Base-by-base conservation (phyloP, 2,797 vertebrate genomes). In the Myripristis murdjan region DNA sequence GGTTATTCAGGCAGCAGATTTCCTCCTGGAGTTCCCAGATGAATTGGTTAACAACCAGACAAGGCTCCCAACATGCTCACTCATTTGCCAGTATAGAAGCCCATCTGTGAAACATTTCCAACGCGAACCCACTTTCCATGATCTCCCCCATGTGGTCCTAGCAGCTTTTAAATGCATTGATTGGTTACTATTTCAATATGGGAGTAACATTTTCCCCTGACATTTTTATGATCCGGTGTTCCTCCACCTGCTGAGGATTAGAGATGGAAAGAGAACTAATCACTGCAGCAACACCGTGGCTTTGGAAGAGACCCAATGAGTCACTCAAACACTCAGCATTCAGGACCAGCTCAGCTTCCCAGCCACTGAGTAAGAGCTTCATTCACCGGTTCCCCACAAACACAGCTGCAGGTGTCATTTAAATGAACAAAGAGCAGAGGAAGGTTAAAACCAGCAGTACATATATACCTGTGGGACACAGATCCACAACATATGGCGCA, bases 161-260 rank as follows among this genome's bases (percentile, higher is more conserved):
- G 68, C 69, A 48, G 83, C 73, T 73, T 87, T 84, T 77, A 74
- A 86, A 87, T 47, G 31, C 68, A 86, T 59, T 56, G 81, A 91
- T 86, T 84, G 73, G 72, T 75, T 75, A 79, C 63, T 11, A 64
- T 85, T 87, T 87, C 68, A 84, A 70, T 48, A 75, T 55, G 72
- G 62, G 54, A 66, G 68, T 66, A 83, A 89, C 64, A 68, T 88
- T 91, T 89, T 80, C 83, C 58, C 63, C 41, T 60, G 71, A 77
- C 70, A 54, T 78, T 80, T 89, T 89, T 81, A 87, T 77, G 66
- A 85, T 73, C 61, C 43, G 59, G 51, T 71, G 70, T 76, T 85
- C 64, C 75, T 81, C 59, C 83, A 86, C 75, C 87, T 91, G 89
- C 75, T 85, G 59, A 65, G 71, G 79, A 91, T 91, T 89, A 91